A percentile compares a stretch with the other conserved stretches of the same genome.
These are phyloP conservation scores for Pachycephus smyrnensis DNA, from an alignment of 2,888 invertebrate species.

Conservation along the genomic window DNA sequence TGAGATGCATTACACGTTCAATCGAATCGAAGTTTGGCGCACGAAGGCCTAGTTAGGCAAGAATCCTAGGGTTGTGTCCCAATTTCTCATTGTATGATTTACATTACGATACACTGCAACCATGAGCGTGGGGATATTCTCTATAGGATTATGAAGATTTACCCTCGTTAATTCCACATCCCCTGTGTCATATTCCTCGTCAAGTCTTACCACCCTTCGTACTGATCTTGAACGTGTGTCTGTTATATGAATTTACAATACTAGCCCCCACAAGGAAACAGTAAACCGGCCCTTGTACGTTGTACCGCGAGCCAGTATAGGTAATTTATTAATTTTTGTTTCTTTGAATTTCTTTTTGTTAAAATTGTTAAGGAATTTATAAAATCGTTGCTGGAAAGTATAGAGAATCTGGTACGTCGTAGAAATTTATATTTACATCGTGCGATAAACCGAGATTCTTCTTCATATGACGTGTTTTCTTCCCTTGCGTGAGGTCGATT, in stretches of 20 bases:
- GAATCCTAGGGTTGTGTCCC: conserved; percentile 2
- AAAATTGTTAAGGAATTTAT: background rate
- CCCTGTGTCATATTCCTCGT: background rate
- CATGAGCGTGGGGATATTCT: background rate
- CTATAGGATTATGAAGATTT: background rate
- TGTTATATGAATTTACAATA: background rate
- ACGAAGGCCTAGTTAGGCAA: conserved; percentile 6
- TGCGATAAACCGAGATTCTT: background rate
- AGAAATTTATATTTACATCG: background rate
- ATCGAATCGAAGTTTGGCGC: conserved; percentile 4
- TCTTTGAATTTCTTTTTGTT: background rate
- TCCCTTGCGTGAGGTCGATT: background rate
- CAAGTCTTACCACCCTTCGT: background rate
- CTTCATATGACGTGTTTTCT: background rate
- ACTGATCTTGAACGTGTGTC: background rate
- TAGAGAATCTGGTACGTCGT: background rate
- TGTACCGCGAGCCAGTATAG: background rate
- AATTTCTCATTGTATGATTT: background rate
- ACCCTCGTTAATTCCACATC: background rate
- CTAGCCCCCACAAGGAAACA: background rate
- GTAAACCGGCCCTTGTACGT: background rate
- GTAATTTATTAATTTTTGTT: background rate
- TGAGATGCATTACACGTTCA: conserved; percentile 6
- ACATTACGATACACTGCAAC: background rate
- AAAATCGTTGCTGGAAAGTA: background rate